A percentile compares a stretch with the other conserved stretches of the same genome.
Evolutionary conservation across 2,888 invertebrate genomes (phyloP).

Genomic region (Habroteleia sp.): DNA sequence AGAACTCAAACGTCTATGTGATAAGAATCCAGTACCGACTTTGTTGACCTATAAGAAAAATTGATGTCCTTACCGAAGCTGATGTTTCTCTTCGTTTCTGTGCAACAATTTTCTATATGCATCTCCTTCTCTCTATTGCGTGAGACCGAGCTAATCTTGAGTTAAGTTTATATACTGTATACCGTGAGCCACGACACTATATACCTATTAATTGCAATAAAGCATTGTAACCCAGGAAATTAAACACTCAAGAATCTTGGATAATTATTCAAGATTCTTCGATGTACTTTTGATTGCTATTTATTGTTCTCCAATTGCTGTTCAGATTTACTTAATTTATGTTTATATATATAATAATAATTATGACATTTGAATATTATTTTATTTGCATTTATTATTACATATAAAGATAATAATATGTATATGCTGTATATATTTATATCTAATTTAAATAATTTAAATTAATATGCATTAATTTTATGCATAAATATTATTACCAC

Average conservation of each 20-base stretch:
- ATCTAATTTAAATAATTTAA: no score
- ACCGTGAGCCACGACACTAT: conserved; percentile 56
- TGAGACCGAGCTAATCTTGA: conserved; percentile 75
- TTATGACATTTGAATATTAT: no score
- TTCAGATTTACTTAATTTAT: no score
- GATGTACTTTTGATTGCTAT: conserved; percentile 14
- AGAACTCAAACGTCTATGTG: conserved; percentile 70
- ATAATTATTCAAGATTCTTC: conserved; percentile 43
- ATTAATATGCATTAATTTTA: no score
- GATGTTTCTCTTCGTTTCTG: conserved; percentile 27
- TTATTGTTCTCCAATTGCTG: no score
- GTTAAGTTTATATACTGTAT: conserved; percentile 75
- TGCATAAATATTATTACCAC: no score
- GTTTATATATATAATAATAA: no score
- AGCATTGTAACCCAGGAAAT: conserved; percentile 62
- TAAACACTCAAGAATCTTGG: conserved; percentile 56
- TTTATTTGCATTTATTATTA: no score
- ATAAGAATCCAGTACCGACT: conserved; percentile 69
- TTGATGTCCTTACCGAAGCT: conserved; percentile 71
- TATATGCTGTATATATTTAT: no score
- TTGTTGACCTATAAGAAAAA: conserved; percentile 77
- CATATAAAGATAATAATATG: no score
- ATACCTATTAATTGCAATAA: conserved; percentile 60
- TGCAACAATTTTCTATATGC: conserved; percentile 42
- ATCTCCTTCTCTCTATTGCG: conserved; percentile 70